These are phyloP conservation scores for Sebastes variabilis DNA, from an alignment of 2,797 vertebrate genomes.

Conservation along the genomic window DNA sequence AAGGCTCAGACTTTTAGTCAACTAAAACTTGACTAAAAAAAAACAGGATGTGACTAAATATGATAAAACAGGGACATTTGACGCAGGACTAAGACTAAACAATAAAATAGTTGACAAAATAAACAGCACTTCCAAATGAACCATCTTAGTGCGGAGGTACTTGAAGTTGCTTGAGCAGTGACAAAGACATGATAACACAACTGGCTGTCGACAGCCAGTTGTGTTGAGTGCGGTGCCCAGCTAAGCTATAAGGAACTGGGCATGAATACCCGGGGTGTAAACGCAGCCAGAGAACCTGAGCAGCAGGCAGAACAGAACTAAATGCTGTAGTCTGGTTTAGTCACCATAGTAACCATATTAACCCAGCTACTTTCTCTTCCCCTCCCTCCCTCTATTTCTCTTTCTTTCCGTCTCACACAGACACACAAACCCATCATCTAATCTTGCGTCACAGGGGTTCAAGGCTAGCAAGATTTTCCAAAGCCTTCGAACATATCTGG, in stretches of 20 bases:
- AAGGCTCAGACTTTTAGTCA: not conserved
- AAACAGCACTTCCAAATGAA: not conserved
- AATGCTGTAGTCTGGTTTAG: slow-evolving; percentile 55
- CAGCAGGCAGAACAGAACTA: slow-evolving; percentile 49
- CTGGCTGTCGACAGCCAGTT: slow-evolving; percentile 12
- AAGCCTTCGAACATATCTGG: slow-evolving; percentile 44
- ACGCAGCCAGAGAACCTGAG: slow-evolving; percentile 32
- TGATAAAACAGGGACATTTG: not conserved
- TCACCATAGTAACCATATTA: slow-evolving; percentile 64
- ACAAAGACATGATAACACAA: slow-evolving; percentile 18
- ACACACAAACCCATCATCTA: slow-evolving; percentile 43
- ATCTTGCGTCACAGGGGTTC: slow-evolving; percentile 44
- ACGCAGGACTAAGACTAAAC: not conserved
- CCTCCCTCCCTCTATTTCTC: not conserved
- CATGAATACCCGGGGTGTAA: slow-evolving; percentile 18
- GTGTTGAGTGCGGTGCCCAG: slow-evolving; percentile 20
- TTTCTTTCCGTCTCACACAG: slow-evolving; percentile 24
- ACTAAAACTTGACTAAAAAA: not conserved
- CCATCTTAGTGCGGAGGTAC: not conserved
- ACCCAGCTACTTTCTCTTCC: slow-evolving; percentile 11
- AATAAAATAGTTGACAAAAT: not conserved
- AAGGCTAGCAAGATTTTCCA: slow-evolving; percentile 54
- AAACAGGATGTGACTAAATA: not conserved
- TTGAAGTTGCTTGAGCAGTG: not conserved
- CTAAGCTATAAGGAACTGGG: slow-evolving; percentile 36